phyloP scores from a whole-genome alignment of 2,797 vertebrate species.

The Crocidura indochinensis region DNA sequence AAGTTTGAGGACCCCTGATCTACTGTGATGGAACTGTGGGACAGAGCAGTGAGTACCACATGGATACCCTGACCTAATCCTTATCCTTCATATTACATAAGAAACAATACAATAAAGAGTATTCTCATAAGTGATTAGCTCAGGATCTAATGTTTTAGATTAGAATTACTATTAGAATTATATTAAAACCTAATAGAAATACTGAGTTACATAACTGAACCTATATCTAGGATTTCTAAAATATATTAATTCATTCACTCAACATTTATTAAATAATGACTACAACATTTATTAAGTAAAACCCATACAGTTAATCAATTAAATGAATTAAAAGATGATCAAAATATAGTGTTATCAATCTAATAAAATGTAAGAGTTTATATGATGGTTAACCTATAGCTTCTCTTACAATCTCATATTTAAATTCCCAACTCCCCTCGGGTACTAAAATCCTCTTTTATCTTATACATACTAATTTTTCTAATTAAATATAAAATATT shows the following conservation, averaged over 20 bases:
- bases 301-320: not conserved
- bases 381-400: not conserved
- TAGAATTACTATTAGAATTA: no score
- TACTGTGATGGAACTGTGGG: not conserved
- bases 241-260: not conserved
- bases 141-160: not conserved
- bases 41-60: not conserved
- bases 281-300: slow-evolving; percentile 11
- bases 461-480: not conserved
- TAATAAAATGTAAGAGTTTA: slow-evolving; percentile 2
- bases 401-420: not conserved
- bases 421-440: not conserved
- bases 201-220: not conserved
- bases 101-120: not conserved
- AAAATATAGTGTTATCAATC: not conserved
- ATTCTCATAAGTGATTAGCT: not conserved
- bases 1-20: no score
- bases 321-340: slow-evolving; percentile 25
- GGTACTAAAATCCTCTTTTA: slow-evolving; percentile 2
- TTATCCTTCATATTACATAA: not conserved
- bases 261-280: slow-evolving; percentile 21
- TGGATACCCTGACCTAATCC: not conserved
- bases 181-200: not conserved
- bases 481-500: not conserved
- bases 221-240: slow-evolving; percentile 1